Percentiles rank a stretch among this genome's conserved stretches.
Evolutionary conservation across 2,888 invertebrate species (phyloP).

Genomic region (Pterostichus niger): DNA sequence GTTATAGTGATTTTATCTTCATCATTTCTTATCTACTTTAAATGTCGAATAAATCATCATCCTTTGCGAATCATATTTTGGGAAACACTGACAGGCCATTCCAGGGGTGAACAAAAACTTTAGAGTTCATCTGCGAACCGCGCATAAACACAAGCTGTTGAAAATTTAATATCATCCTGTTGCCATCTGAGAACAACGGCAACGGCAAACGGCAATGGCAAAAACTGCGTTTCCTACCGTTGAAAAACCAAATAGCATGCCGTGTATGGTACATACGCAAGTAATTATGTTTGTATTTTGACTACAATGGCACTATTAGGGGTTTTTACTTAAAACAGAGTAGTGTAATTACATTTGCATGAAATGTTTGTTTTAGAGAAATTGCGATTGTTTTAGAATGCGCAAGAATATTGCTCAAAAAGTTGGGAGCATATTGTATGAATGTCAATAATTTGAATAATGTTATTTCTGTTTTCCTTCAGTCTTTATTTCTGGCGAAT

Average conservation of each 20-base stretch:
- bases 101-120: constrained; percentile 44
- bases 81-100: constrained; percentile 16
- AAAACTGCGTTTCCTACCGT: constrained; percentile 16
- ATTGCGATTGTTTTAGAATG: constrained; percentile 4
- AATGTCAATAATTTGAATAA: constrained; percentile 46
- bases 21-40: no score
- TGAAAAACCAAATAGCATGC: constrained; percentile 24
- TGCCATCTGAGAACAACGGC: constrained; percentile 27
- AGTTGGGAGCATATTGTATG: constrained; percentile 26
- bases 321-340: constrained; percentile 39
- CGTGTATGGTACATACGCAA: constrained; percentile 45
- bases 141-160: constrained; percentile 63
- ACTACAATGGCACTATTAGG: constrained; percentile 39
- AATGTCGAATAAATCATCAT: background rate
- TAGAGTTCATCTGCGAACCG: constrained; percentile 13
- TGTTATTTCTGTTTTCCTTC: constrained; percentile 36
- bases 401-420: constrained; percentile 16
- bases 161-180: constrained; percentile 61
- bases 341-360: constrained; percentile 49
- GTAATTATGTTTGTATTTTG: constrained; percentile 45
- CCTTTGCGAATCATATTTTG: background rate
- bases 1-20: no score
- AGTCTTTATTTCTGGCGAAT: background rate
- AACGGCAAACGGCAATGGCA: constrained; percentile 5
- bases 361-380: constrained; percentile 16